Conservation (phyloP, 2,888 invertebrate genomes). For the Rhimphoctona megacephalus region DNA sequence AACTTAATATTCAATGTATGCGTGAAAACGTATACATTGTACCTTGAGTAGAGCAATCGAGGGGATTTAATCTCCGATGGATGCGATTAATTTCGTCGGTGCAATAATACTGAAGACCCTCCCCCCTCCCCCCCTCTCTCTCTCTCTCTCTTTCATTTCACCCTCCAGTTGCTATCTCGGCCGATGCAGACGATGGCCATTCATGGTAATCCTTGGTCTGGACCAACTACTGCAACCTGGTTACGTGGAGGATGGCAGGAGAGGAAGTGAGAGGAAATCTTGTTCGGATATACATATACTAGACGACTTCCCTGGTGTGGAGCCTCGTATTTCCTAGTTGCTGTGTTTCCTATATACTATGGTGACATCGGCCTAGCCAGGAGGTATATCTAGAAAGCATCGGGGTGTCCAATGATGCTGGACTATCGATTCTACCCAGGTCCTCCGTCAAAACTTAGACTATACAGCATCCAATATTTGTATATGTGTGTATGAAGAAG, state of each 20-base stretch:
- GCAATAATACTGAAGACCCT: constrained; percentile 78
- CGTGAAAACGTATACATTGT: not conserved
- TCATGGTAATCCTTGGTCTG: constrained; percentile 80
- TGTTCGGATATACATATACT: constrained; percentile 31
- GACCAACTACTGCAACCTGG: constrained; percentile 51
- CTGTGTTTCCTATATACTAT: constrained; percentile 68
- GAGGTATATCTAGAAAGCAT: constrained; percentile 61
- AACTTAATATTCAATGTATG: constrained; percentile 7
- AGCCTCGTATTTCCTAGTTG: constrained; percentile 70
- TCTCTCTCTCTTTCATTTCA: constrained; percentile 45
- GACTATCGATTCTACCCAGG: constrained; percentile 81
- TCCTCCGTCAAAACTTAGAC: constrained; percentile 46
- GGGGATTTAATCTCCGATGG: constrained; percentile 77
- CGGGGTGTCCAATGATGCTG: constrained; percentile 78
- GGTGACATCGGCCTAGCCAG: constrained; percentile 59
- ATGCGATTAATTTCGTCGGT: constrained; percentile 80
- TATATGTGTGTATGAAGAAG: constrained; percentile 24
- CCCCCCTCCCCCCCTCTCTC: not conserved
- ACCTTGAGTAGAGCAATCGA: constrained; percentile 73
- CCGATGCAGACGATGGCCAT: constrained; percentile 79
- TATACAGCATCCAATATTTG: constrained; percentile 6
- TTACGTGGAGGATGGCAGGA: constrained; percentile 25
- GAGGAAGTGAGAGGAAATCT: constrained; percentile 44
- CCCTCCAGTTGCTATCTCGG: constrained; percentile 77
- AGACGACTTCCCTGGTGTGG: constrained; percentile 47